Percentiles rank a stretch among this genome's conserved stretches.
These are phyloP conservation scores for Oostethus manadensis DNA, from an alignment of 2,113 vertebrate species.

Conservation along the genomic window DNA sequence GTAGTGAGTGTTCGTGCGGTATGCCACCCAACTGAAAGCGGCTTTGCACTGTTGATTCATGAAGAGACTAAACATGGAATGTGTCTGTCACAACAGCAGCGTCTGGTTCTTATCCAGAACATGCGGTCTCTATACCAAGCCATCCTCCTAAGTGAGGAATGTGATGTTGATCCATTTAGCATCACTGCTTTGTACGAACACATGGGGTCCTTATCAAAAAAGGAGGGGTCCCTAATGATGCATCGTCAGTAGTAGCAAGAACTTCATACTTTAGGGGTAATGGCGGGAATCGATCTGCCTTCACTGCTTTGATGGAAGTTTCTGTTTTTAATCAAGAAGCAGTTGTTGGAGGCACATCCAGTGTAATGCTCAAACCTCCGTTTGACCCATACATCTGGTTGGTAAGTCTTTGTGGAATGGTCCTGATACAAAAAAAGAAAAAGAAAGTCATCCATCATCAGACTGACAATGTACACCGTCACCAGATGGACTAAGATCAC, in stretches of 20 bases:
- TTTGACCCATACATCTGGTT: conserved; percentile 4
- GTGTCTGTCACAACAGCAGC: neutral
- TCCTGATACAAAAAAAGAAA: neutral
- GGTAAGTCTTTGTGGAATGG: neutral
- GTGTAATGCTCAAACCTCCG: neutral
- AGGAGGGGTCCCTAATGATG: neutral
- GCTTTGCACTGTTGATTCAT: neutral
- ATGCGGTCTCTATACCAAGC: neutral
- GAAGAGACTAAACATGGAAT: neutral
- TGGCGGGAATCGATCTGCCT: neutral
- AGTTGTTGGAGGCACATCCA: neutral
- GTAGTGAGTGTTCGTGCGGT: neutral
- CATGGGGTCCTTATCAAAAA: neutral
- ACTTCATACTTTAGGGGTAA: neutral
- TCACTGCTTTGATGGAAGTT: neutral
- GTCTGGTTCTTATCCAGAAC: neutral
- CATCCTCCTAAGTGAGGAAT: conserved; percentile 6
- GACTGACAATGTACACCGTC: neutral
- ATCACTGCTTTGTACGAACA: neutral
- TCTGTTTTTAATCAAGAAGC: neutral
- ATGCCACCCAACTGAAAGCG: neutral
- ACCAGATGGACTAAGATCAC: neutral
- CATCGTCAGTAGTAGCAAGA: neutral
- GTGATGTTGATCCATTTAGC: neutral
- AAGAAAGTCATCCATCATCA: neutral